Conservation (phyloP, 2,888 invertebrate species). For the Drosophila quinaria region DNA sequence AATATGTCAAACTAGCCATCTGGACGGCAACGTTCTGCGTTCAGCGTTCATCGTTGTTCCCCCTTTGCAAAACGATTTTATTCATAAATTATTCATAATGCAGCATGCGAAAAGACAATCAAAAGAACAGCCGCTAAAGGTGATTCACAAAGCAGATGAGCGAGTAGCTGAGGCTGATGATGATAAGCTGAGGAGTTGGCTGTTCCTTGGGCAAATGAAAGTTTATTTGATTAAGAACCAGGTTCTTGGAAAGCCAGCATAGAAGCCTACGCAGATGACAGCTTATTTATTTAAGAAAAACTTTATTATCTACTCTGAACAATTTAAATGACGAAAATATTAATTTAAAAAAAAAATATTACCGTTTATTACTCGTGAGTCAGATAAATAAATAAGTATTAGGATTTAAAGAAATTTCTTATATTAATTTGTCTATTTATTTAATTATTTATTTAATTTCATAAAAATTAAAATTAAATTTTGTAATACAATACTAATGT, state of each 20-base stretch:
- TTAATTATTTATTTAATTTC: too few relatives aligned
- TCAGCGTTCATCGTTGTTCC: not conserved
- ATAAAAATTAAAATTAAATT: too few relatives aligned
- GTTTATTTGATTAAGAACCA: conserved; percentile 15
- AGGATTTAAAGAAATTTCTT: not conserved
- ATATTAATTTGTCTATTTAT: too few relatives aligned
- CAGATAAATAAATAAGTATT: not conserved
- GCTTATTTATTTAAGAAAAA: not conserved
- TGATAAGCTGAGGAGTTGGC: conserved; percentile 11
- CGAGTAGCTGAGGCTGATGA: conserved; percentile 1
- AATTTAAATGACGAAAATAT: too few relatives aligned
- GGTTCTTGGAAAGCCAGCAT: conserved; percentile 1
- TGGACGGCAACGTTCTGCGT: conserved; percentile 20
- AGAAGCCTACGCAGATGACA: not conserved
- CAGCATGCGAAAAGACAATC: conserved; percentile 18
- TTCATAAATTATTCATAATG: conserved; percentile 68
- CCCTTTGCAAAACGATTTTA: conserved; percentile 39
- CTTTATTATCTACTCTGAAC: not conserved
- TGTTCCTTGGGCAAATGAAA: conserved; percentile 20
- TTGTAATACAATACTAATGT: too few relatives aligned
- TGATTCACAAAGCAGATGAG: conserved; percentile 3
- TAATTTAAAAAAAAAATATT: not conserved
- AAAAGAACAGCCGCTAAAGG: conserved; percentile 22
- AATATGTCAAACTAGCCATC: conserved; percentile 48
- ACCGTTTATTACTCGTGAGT: not conserved